Base-by-base conservation (phyloP, 2,888 invertebrate genomes). In the Hetaerina titia region DNA sequence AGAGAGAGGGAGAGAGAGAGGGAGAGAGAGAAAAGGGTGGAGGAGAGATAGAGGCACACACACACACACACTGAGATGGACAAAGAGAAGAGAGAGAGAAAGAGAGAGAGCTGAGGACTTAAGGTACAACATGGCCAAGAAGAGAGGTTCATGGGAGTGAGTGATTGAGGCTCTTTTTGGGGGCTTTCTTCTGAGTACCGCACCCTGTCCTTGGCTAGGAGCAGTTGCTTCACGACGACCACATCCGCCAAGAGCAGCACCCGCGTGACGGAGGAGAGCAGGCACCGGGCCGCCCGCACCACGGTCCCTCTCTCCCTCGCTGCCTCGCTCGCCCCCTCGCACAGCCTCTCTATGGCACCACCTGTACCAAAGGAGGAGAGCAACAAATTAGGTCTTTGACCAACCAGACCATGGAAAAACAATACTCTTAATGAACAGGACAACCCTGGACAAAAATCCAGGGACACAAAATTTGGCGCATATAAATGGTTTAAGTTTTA, bases 171-270 rank as follows among this genome's bases (percentile, higher is more conserved):
- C 25, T 81, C 25, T 81, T 31, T 81, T 81, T 81, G 81, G 81
- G 81, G 69, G 81, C 25, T 95, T 22, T 89, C 69, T 58, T 57
- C 57, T 25, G 64, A 88, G 87, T 31, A 94, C 25, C 96, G 96
- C 96, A 99, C 99, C 98, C 99, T 99, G 97, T 99, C 99, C 97
- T 99, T 99, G 95, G 99, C 99, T 95, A 99, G 97, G 94, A 99
- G 97, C 95, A 99, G 98, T 97, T 99, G 99, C 96, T 99, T 99
- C 95, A 99, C 99, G 94, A 99, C 99, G 95, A 99, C 99, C 96
- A 99, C 99, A 97, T 99, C 99, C 19, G 99, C 99, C 96, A 99
- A 97, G 95, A 99, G 97, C 95, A 99, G 98, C 95, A 99, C 99
- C 96, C 99, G 97, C 94, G 99, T 99, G 96, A 99, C 99, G 95